phyloP scores from a whole-genome alignment of 2,888 invertebrate species.

The Drosophila ezoana region DNA sequence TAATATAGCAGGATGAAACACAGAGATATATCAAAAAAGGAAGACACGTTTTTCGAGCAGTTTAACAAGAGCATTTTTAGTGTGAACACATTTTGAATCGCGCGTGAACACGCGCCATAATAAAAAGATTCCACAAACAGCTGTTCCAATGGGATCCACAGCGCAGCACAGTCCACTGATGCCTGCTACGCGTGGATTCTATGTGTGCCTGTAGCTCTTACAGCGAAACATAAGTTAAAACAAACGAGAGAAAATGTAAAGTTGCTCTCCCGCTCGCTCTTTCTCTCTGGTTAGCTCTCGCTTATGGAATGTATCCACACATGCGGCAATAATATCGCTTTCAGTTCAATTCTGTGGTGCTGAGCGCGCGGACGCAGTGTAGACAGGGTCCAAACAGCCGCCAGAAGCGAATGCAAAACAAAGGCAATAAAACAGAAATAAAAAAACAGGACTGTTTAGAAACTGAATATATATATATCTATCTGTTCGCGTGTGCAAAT shows the following conservation, averaged over 20 bases:
- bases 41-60: too few species aligned
- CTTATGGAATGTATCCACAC: conserved; percentile 49
- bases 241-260: conserved; percentile 35
- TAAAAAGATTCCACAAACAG: conserved; percentile 28
- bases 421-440: conserved; percentile 15
- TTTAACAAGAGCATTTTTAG: too few species aligned
- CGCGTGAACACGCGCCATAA: conserved; percentile 45
- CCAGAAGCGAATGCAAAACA: conserved; percentile 26
- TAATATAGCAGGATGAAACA: too few species aligned
- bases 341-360: conserved; percentile 74
- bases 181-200: conserved; percentile 15
- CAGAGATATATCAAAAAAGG: too few species aligned
- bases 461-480: background rate
- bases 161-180: conserved; percentile 6
- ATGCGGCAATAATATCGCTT: conserved; percentile 59
- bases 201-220: conserved; percentile 8
- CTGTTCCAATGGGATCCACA: conserved; percentile 44
- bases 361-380: conserved; percentile 79
- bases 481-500: conserved; percentile 8
- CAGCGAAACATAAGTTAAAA: conserved; percentile 50
- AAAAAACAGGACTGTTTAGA: conserved; percentile 40
- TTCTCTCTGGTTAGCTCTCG: background rate
- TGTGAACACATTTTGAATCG: conserved; percentile 22
- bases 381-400: conserved; percentile 27
- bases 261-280: conserved; percentile 8